phyloP scores from a whole-genome alignment of 1,140 invertebrate species.

The Lepidurus apus region DNA sequence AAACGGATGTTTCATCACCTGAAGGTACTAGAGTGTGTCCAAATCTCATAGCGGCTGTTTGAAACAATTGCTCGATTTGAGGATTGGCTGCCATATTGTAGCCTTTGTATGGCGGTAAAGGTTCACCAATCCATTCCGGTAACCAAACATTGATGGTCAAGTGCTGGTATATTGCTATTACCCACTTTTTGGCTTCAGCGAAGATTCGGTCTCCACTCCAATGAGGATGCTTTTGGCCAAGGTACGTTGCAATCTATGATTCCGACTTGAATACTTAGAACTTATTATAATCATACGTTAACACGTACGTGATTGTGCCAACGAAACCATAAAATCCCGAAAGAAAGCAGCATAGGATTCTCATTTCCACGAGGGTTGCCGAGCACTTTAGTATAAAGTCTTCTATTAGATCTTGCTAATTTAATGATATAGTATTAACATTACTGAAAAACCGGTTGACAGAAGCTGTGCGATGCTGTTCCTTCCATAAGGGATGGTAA shows the following conservation, averaged over 20 bases:
- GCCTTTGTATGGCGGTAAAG: constrained; percentile 43
- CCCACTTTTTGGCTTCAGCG: constrained; percentile 56
- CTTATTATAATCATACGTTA: background rate
- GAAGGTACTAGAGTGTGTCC: constrained; percentile 58
- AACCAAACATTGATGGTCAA: constrained; percentile 54
- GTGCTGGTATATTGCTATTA: constrained; percentile 52
- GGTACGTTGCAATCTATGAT: constrained; percentile 45
- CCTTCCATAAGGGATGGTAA: constrained; percentile 46
- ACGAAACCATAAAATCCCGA: constrained; percentile 56
- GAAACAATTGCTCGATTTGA: constrained; percentile 63
- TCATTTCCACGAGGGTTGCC: constrained; percentile 59
- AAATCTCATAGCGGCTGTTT: constrained; percentile 62
- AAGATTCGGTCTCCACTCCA: constrained; percentile 54
- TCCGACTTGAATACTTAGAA: background rate
- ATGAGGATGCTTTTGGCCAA: constrained; percentile 43
- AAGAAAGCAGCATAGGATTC: constrained; percentile 52
- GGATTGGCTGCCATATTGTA: constrained; percentile 60
- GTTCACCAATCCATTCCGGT: constrained; percentile 45
- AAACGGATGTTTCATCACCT: constrained; percentile 38
- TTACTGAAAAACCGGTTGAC: constrained; percentile 55
- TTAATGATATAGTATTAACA: constrained; percentile 42
- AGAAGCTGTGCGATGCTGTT: constrained; percentile 45
- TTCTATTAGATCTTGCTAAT: background rate
- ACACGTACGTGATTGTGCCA: constrained; percentile 53
- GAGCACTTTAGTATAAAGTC: constrained; percentile 46